These are phyloP conservation scores for Ruditapes philippinarum DNA, from an alignment of 1,140 invertebrate species.

Conservation along the genomic window DNA sequence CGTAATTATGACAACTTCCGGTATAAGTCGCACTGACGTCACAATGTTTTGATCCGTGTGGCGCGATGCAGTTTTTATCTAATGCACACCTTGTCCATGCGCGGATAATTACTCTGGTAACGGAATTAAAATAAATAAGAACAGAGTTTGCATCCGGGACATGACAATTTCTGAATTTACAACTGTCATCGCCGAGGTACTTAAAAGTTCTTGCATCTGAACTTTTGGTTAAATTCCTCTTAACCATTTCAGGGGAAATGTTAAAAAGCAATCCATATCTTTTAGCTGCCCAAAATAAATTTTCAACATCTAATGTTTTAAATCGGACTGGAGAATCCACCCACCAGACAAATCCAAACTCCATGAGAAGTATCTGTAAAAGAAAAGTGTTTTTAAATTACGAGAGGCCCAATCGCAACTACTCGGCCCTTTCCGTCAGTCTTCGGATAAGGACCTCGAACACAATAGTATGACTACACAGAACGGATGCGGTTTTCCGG, in stretches of 20 bases:
- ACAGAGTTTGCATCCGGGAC: not conserved
- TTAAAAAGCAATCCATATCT: not conserved
- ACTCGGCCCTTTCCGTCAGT: too few species aligned
- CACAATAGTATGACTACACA: too few species aligned
- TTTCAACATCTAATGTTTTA: not conserved
- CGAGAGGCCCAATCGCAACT: too few species aligned
- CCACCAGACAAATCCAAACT: conserved; percentile 44
- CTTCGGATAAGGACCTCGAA: too few species aligned
- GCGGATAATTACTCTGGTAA: not conserved
- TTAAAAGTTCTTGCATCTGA: not conserved
- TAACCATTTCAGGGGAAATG: too few species aligned
- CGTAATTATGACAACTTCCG: conserved; percentile 6
- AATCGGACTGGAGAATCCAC: conserved; percentile 6
- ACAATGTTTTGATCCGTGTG: not conserved
- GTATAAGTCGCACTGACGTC: not conserved
- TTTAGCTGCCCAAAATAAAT: not conserved
- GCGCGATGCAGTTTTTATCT: conserved; percentile 18
- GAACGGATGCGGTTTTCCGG: too few species aligned
- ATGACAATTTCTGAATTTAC: conserved; percentile 12
- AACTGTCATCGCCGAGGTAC: conserved; percentile 21
- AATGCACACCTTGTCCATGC: conserved; percentile 36
- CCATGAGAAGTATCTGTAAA: conserved; percentile 17
- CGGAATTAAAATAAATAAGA: not conserved
- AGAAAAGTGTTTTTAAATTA: too few species aligned
- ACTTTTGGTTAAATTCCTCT: not conserved